Conservation (phyloP, 1,140 invertebrate genomes). For the Drosophila suzukii region DNA sequence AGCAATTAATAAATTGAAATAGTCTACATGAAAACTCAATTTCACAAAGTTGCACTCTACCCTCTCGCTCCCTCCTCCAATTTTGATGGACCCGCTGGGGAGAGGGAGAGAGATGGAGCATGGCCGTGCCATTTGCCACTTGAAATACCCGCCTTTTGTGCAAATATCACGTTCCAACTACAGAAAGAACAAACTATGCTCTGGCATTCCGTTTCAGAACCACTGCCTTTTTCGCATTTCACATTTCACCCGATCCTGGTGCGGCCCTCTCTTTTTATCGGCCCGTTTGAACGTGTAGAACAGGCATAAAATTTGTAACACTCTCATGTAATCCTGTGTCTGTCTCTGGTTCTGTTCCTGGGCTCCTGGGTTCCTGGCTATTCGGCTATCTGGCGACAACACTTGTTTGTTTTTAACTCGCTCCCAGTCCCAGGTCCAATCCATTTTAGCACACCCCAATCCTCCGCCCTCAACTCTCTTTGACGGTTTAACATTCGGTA, state of each 20-base stretch:
- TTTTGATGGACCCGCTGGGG: neutral
- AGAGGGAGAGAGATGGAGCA: neutral
- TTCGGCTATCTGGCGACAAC: constrained; percentile 38
- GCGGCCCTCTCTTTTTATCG: neutral
- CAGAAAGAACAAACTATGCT: constrained; percentile 23
- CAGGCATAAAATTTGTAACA: constrained; percentile 64
- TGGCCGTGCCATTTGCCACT: constrained; percentile 51
- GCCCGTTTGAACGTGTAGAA: constrained; percentile 30
- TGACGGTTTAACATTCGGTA: constrained; percentile 46
- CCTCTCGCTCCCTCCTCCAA: neutral
- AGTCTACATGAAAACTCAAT: constrained; percentile 53
- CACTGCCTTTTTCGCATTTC: neutral
- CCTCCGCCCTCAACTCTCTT: constrained; percentile 7
- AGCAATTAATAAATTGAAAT: constrained; percentile 57
- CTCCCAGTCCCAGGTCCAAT: neutral
- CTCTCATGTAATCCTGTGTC: constrained; percentile 55
- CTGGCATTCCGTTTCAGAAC: constrained; percentile 20
- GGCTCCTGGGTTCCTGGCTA: neutral
- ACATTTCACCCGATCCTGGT: neutral
- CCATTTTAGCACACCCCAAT: neutral
- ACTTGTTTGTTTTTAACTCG: constrained; percentile 20
- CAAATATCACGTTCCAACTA: constrained; percentile 62
- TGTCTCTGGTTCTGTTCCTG: neutral
- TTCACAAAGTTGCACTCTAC: constrained; percentile 12
- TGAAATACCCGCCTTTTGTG: constrained; percentile 59